phyloP scores from a whole-genome alignment of 2,797 vertebrate genomes.

The Hozukius guyotensis region DNA sequence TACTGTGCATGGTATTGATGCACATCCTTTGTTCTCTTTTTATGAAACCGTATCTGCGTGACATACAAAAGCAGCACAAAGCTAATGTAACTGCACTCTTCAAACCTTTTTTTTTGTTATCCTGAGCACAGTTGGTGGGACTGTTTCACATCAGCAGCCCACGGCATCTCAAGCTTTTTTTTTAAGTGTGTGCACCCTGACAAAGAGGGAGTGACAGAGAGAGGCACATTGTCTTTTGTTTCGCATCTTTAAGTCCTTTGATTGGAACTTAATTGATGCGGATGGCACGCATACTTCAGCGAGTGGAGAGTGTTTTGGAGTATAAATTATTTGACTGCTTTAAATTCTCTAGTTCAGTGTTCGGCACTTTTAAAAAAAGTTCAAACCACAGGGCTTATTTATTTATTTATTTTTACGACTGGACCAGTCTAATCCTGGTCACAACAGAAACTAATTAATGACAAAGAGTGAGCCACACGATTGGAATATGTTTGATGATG shows the following conservation, averaged over 20 bases:
- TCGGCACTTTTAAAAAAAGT: slow-evolving; percentile 32
- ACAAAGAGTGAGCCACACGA: slow-evolving; percentile 30
- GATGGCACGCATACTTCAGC: slow-evolving; percentile 56
- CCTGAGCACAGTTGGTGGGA: slow-evolving; percentile 52
- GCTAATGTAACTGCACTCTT: slow-evolving; percentile 15
- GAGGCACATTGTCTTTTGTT: slow-evolving; percentile 56
- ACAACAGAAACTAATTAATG: slow-evolving; percentile 36
- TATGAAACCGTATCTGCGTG: slow-evolving; percentile 16
- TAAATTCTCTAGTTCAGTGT: slow-evolving; percentile 33
- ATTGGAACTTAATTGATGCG: slow-evolving; percentile 56
- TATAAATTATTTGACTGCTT: slow-evolving; percentile 47
- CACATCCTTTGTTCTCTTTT: slow-evolving; percentile 3
- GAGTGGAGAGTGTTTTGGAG: slow-evolving; percentile 40
- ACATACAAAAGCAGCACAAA: slow-evolving; percentile 14
- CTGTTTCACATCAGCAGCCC: slow-evolving; percentile 52
- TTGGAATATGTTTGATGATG: slow-evolving; percentile 5
- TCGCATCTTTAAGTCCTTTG: slow-evolving; percentile 56
- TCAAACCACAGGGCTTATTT: slow-evolving; percentile 21
- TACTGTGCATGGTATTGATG: background rate
- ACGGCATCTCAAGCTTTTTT: slow-evolving; percentile 48
- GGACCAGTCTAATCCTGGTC: slow-evolving; percentile 22
- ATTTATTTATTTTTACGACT: background rate
- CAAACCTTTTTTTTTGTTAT: slow-evolving; percentile 36
- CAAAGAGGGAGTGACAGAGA: slow-evolving; percentile 38
- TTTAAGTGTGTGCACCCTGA: slow-evolving; percentile 36